phyloP scores from a whole-genome alignment of 2,888 invertebrate species.

The Arenicola marina region DNA sequence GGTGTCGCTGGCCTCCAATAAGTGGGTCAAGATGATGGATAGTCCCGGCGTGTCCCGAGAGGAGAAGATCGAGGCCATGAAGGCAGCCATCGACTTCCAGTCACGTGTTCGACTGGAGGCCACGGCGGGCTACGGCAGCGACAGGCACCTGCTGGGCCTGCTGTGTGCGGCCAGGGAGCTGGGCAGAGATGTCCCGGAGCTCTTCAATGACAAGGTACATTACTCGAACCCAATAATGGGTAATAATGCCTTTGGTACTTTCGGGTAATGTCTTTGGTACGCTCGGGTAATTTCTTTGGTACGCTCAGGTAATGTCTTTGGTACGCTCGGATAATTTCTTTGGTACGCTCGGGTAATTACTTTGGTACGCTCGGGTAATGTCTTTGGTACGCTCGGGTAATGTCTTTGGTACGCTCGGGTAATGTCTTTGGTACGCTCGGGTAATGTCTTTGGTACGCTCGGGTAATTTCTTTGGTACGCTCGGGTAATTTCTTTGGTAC shows the following conservation, averaged over 20 bases:
- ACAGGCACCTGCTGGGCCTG: conserved; percentile 67
- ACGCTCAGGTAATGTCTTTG: too few relatives aligned
- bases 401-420: too few relatives aligned
- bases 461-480: too few relatives aligned
- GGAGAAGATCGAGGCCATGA: conserved; percentile 10
- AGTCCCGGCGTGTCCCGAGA: conserved; percentile 3
- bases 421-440: too few relatives aligned
- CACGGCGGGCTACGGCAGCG: conserved; percentile 61
- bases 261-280: too few relatives aligned
- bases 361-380: too few relatives aligned
- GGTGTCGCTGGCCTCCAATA: conserved; percentile 13
- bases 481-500: too few relatives aligned
- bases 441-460: too few relatives aligned
- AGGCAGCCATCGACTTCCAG: conserved; percentile 38
- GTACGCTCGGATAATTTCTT: too few relatives aligned
- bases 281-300: too few relatives aligned
- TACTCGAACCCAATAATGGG: not conserved
- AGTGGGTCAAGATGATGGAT: conserved; percentile 17
- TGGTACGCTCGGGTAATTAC: too few relatives aligned
- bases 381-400: too few relatives aligned
- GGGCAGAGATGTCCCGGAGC: conserved; percentile 34
- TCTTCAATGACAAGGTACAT: conserved; percentile 40
- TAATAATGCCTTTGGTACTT: not conserved
- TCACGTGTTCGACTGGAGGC: conserved; percentile 33
- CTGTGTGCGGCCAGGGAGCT: conserved; percentile 35